Percentiles rank a stretch among this genome's conserved stretches.
phyloP scores from a whole-genome alignment of 30 jellyfish, hydroid and myxozoan species.

The Nemopilema nomurai region DNA sequence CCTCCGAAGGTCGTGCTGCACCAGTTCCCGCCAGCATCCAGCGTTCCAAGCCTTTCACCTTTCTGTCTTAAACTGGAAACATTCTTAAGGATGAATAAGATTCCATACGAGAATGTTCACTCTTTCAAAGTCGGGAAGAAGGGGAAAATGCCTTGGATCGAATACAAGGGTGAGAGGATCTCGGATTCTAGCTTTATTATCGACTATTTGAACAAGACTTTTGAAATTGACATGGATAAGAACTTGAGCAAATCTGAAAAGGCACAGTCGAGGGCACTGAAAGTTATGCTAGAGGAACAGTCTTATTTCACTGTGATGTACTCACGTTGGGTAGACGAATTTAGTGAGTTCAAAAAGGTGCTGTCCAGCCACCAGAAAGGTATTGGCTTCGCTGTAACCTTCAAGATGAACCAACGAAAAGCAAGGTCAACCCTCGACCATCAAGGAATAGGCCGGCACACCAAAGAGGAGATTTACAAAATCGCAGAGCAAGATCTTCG shows the following conservation, averaged over 20 bases:
- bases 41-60: constrained; percentile 76
- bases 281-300: constrained; percentile 86
- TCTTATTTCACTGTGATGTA: constrained; percentile 65
- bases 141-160: constrained; percentile 98
- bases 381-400: constrained; percentile 72
- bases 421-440: constrained; percentile 72
- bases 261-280: constrained; percentile 87
- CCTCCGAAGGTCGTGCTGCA: constrained; percentile 88
- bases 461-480: constrained; percentile 84
- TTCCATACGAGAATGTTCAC: constrained; percentile 87
- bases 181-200: constrained; percentile 84
- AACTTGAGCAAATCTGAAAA: constrained; percentile 66
- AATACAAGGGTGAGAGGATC: constrained; percentile 88
- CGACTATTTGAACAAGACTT: constrained; percentile 77
- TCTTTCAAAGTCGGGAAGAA: constrained; percentile 87
- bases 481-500: constrained; percentile 87
- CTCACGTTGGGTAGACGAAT: constrained; percentile 77
- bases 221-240: constrained; percentile 83
- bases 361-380: constrained; percentile 67
- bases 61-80: constrained; percentile 95
- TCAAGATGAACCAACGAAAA: constrained; percentile 87
- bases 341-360: constrained; percentile 77
- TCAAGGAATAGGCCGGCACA: constrained; percentile 95
- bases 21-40: constrained; percentile 90
- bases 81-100: constrained; percentile 86